phyloP scores from a whole-genome alignment of 2,797 vertebrate species.

The Sebastes taczanowskii region DNA sequence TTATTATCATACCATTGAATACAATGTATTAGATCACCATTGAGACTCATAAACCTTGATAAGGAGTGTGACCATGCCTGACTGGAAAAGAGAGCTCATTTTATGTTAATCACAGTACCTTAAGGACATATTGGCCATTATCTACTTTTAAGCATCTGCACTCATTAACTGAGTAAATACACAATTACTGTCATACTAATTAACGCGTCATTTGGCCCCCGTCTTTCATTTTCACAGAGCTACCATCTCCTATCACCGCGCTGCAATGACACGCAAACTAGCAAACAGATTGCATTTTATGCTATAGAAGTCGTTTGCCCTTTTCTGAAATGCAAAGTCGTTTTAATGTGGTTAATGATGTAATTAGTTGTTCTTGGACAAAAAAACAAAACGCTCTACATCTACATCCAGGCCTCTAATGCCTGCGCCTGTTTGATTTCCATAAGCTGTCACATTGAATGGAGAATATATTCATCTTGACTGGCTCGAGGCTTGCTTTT shows the following conservation, averaged over 20 bases:
- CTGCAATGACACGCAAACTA: constrained; percentile 47
- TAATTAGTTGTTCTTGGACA: constrained; percentile 57
- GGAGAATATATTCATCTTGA: constrained; percentile 49
- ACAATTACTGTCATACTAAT: constrained; percentile 75
- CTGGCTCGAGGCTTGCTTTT: constrained; percentile 42
- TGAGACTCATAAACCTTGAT: constrained; percentile 5
- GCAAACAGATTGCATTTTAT: constrained; percentile 53
- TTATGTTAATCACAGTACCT: constrained; percentile 64
- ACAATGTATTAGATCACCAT: background rate
- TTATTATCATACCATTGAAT: background rate
- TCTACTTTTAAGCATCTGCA: constrained; percentile 73
- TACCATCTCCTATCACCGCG: constrained; percentile 35
- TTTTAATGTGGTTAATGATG: constrained; percentile 67
- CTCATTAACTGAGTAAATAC: constrained; percentile 77
- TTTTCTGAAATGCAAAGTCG: constrained; percentile 68
- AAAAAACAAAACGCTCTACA: background rate
- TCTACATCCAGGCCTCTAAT: constrained; percentile 22
- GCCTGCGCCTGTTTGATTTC: constrained; percentile 54
- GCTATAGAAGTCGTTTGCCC: constrained; percentile 63
- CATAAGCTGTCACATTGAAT: constrained; percentile 58
- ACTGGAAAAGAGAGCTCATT: constrained; percentile 36
- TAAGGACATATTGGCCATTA: constrained; percentile 67
- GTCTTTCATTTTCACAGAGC: constrained; percentile 59
- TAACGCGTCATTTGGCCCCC: constrained; percentile 64
- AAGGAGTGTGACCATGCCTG: constrained; percentile 22